A percentile compares a stretch with the other conserved stretches of the same genome.
Conservation (phyloP, 64 coral and sea anemone genomes). For the Cladopsammia gracilis region DNA sequence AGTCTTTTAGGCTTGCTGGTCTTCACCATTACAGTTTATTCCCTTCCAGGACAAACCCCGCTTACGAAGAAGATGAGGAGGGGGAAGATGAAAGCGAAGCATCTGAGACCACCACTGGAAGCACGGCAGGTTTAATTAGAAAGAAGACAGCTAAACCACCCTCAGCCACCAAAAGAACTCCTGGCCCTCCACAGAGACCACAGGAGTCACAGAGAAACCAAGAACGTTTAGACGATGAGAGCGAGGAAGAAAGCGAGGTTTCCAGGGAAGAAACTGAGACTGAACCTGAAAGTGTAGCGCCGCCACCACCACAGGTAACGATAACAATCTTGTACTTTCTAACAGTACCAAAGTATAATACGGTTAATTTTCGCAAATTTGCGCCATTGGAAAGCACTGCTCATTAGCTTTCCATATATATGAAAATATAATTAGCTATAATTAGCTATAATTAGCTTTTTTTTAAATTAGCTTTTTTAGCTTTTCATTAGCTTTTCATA, state of each 20-base stretch:
- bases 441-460: too few species aligned
- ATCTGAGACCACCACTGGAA: conserved; percentile 29
- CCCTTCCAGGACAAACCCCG: conserved; percentile 24
- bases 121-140: background rate
- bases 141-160: background rate
- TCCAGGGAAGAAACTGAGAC: conserved; percentile 30
- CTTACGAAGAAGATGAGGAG: conserved; percentile 62
- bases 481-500: too few species aligned
- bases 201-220: background rate
- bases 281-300: conserved; percentile 52
- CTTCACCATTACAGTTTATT: background rate
- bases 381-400: too few species aligned
- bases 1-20: background rate
- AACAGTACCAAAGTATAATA: background rate
- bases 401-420: too few species aligned
- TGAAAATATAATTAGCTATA: too few species aligned
- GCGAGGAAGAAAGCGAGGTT: conserved; percentile 29
- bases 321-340: background rate
- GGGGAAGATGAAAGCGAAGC: conserved; percentile 34
- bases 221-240: conserved; percentile 18
- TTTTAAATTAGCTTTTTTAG: too few species aligned
- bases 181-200: background rate
- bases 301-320: conserved; percentile 20
- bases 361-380: too few species aligned
- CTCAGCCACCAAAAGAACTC: background rate